Evolutionary conservation across 2,888 invertebrate species (phyloP).

Genomic region (Petrolisthes cinctipes): DNA sequence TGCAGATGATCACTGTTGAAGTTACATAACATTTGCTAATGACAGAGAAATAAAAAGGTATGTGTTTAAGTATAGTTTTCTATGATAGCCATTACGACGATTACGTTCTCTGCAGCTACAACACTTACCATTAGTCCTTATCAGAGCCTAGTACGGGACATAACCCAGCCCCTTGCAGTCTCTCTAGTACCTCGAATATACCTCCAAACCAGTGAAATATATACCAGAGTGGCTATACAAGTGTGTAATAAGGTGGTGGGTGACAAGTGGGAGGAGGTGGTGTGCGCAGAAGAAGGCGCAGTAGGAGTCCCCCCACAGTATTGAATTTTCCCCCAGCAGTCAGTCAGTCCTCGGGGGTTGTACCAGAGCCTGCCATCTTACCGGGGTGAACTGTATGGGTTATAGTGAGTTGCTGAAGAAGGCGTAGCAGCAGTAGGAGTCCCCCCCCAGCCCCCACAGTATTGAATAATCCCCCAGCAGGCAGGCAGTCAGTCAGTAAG

Average conservation of each 20-base stretch:
- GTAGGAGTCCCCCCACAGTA: conserved; percentile 31
- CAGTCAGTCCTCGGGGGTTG: background rate
- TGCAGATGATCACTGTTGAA: no score
- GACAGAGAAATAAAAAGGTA: background rate
- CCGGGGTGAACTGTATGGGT: conserved; percentile 36
- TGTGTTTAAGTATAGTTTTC: background rate
- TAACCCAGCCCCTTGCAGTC: background rate
- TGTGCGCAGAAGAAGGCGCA: conserved; percentile 44
- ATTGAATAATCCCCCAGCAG: no score
- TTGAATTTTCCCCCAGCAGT: conserved; percentile 40
- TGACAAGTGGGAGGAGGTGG: background rate
- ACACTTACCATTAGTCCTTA: background rate
- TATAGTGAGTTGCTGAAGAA: background rate
- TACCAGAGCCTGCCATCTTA: conserved; percentile 39
- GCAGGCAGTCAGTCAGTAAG: background rate
- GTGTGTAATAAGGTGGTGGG: background rate
- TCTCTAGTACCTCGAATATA: background rate
- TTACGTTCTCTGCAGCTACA: background rate
- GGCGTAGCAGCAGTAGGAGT: background rate
- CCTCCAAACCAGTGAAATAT: background rate
- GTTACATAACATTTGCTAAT: no score
- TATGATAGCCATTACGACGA: conserved; percentile 1
- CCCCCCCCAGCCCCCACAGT: background rate
- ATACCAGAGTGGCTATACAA: background rate
- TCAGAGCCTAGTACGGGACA: conserved; percentile 4